Evolutionary conservation across 2,113 vertebrate genomes (phyloP), one percentile per base, ranked within the genome.

Genomic region (Boleophthalmus pectinirostris): DNA sequence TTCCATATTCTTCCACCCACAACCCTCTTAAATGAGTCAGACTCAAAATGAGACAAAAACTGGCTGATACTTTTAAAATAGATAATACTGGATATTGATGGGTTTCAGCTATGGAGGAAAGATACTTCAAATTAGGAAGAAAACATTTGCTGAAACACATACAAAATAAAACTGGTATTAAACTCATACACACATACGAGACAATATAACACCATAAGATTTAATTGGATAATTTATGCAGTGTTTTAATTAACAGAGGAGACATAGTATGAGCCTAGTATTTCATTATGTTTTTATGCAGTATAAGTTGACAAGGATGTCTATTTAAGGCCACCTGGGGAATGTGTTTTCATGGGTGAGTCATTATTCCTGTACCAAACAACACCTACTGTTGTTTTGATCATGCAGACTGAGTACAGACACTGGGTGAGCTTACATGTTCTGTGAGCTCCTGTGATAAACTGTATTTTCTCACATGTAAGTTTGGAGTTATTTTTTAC

Each of bases 321-420:
- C 24, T 69, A 46, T 66, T 68, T 3, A 65, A 56, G 66, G 10
- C 10, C 9, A 12, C 45, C 68, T n/a, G 16, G 25, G 61, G 9
- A 46, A 58, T 21, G 18, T 68, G 35, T n/a, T 53, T 69, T 33
- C 35, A 33, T 46, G 18, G 33, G 25, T 69, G 23, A 11, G 56
- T 66, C 69, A 69, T 64, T 47, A 35, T 47, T 47, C 47, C 38
- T 43, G 21, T 43, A 10, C 47, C 53, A 23, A 73, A 64, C 43
- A 58, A 49, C 7, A 10, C 38, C 38, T 33, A 66, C 46, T 63
- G 64, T 53, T 75, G 66, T 57, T 29, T 54, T 47, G 33, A 45
- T 63, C 18, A 21, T 29, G 12, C 11, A 43, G 53, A 21, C 18
- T 21, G 63, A 35, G 51, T 54, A 21, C 56, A 58, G 56, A 57